phyloP scores from a whole-genome alignment of 2,113 vertebrate species.

The Ameiurus melas region DNA sequence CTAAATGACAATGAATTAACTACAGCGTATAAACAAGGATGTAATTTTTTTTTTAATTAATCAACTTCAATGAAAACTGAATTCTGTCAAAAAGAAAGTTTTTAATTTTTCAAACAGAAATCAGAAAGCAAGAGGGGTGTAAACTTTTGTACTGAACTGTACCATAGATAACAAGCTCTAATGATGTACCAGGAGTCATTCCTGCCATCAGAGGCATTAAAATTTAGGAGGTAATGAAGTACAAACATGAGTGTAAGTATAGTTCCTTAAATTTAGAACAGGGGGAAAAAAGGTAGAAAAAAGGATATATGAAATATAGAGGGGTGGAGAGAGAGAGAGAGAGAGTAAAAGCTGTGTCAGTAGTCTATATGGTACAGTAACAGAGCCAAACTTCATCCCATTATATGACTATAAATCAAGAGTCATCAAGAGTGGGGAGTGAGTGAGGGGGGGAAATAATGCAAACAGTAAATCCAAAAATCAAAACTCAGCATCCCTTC shows the following conservation, averaged over 20 bases:
- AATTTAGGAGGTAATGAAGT: not conserved
- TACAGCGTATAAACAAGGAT: not conserved
- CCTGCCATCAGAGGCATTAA: not conserved
- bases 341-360: conserved; percentile 15
- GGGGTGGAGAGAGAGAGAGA: conserved; percentile 23
- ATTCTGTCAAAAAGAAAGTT: not conserved
- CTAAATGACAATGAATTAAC: not conserved
- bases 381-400: conserved; percentile 30
- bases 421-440: conserved; percentile 20
- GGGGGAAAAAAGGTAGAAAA: not conserved
- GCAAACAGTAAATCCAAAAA: conserved; percentile 71
- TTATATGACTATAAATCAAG: conserved; percentile 25
- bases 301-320: conserved; percentile 50
- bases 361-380: conserved; percentile 16
- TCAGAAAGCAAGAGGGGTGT: not conserved
- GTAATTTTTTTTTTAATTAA: not conserved
- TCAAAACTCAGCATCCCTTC: conserved; percentile 77
- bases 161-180: not conserved
- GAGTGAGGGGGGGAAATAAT: conserved; percentile 51
- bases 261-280: not conserved
- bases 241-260: not conserved
- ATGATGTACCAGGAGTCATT: not conserved
- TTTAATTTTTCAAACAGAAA: not conserved
- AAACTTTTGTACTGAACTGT: not conserved
- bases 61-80: not conserved